phyloP scores from a whole-genome alignment of 1,140 invertebrate genomes.

The Drosophila lacertosa region DNA sequence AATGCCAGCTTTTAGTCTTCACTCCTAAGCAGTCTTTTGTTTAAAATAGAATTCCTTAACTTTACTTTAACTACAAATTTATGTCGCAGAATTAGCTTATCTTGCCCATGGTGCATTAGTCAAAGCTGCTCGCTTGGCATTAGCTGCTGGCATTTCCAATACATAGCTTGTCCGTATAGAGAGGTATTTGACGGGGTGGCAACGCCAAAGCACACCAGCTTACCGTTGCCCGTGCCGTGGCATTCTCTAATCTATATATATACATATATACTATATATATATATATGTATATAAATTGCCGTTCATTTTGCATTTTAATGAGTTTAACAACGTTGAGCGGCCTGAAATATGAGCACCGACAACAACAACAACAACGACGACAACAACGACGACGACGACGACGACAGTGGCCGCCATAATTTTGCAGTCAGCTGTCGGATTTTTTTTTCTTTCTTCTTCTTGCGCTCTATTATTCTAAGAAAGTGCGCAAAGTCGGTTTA shows the following conservation, averaged over 20 bases:
- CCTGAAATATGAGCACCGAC: conserved; percentile 61
- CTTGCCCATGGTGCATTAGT: conserved; percentile 6
- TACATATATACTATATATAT: no score
- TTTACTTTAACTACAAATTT: not conserved
- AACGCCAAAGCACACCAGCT: not conserved
- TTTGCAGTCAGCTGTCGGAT: conserved; percentile 28
- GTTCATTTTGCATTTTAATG: conserved; percentile 80
- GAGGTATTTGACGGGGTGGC: not conserved
- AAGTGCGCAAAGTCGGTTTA: conserved; percentile 61
- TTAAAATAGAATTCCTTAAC: not conserved
- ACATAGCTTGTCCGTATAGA: not conserved
- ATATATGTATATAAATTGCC: conserved; percentile 57
- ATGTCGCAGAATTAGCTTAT: not conserved
- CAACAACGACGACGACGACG: no score
- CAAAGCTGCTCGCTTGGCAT: not conserved
- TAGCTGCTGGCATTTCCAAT: conserved; percentile 26
- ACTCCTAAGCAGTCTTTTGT: no score
- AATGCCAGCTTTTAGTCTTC: no score
- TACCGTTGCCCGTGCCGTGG: not conserved
- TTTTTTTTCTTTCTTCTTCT: not conserved
- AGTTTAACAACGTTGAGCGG: conserved; percentile 47
- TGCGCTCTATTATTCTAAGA: conserved; percentile 51
- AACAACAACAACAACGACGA: conserved; percentile 13
- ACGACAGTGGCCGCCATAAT: conserved; percentile 53
- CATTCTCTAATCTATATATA: conserved; percentile 60